Evolutionary conservation across 2,113 vertebrate species (phyloP), one percentile per base, ranked within the genome.

Genomic region (Podarcis muralis): DNA sequence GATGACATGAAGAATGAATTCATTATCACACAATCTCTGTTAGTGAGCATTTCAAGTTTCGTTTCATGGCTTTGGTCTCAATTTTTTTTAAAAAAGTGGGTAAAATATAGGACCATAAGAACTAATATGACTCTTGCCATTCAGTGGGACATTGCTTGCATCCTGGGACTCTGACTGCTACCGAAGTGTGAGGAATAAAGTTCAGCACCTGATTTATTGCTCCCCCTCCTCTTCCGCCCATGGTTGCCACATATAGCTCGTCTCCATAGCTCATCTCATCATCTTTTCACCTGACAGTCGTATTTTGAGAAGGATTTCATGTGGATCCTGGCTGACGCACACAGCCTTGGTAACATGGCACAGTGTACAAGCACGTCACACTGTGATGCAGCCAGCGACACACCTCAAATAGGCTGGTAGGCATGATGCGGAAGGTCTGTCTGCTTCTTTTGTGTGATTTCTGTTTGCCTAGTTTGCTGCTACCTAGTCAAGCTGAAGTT

Each of bases 361-460:
- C 7, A 13, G 35, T 43, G 74, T 65, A 87, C 71, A 48, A 57
- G 74, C 72, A 22, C 43, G 81, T 79, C 91, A 90, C 87, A 53
- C 43, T 87, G 72, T 35, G 57, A 59, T 62, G 90, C 79, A 74
- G 90, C 69, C 90, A 93, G 87, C n/a, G 88, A 88, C 84, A 75
- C 53, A 1, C 87, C 88, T 93, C 84, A 89, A 86, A 59, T 84
- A 90, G 3, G 0, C 74, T 89, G 93, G 90, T 91, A 90, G 89
- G 86, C 30, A 53, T 37, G 74, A 89, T 53, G 48, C 30, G 92
- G 88, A 37, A 91, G 90, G 77, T 94, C 92, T 95, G 91, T 95
- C 87, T 90, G 87, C 93, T 93, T 95, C 84, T 87, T 94, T 85
- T 92, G 85, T 62, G 81, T 85, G 59, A 85, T 85, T 88, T 92